Conservation (phyloP, 1,140 invertebrate species). For the Melanaphis sacchari region DNA sequence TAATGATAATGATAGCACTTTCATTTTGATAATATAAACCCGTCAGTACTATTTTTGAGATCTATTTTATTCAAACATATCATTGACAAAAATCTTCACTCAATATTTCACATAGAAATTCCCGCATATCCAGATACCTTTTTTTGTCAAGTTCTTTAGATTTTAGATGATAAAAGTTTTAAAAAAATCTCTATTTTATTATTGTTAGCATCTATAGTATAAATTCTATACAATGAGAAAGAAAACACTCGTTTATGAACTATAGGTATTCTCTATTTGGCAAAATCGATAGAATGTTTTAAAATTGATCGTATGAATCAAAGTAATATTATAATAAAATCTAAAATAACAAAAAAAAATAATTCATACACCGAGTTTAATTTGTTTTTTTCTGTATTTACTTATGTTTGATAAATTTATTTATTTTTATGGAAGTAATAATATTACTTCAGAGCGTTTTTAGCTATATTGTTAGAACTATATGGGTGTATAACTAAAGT, state of each 20-base stretch:
- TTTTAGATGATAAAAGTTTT: neutral
- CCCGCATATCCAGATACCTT: neutral
- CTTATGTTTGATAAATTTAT: neutral
- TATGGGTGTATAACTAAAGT: too few relatives aligned
- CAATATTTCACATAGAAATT: neutral
- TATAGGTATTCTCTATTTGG: neutral
- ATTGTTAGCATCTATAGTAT: neutral
- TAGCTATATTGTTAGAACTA: neutral
- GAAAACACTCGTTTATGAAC: neutral
- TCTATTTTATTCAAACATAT: neutral
- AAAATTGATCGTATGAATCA: neutral
- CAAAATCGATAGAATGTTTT: neutral
- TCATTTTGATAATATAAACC: neutral
- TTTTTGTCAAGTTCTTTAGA: neutral
- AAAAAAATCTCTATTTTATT: neutral
- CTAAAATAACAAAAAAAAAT: neutral
- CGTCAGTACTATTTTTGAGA: neutral
- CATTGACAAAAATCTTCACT: neutral
- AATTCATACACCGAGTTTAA: neutral
- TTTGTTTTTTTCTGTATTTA: neutral
- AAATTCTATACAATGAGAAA: neutral
- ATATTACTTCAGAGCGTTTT: neutral
- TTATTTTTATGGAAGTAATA: conserved; percentile 3
- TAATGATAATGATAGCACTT: neutral
- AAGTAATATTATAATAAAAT: neutral